A percentile compares a stretch with the other conserved stretches of the same genome.
phyloP scores from a whole-genome alignment of 2,888 invertebrate species.

The Galerucella nymphaeae region DNA sequence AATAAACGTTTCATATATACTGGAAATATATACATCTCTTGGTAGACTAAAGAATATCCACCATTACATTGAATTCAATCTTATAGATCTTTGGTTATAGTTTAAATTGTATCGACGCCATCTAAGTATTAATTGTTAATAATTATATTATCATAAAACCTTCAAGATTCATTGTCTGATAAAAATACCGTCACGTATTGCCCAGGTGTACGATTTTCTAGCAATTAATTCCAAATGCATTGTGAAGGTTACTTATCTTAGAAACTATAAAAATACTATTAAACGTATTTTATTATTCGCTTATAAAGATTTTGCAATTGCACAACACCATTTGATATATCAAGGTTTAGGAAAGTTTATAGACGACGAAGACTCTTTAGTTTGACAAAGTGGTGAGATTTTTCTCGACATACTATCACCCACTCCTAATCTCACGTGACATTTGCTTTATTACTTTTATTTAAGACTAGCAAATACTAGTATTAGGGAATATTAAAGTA shows the following conservation, averaged over 20 bases:
- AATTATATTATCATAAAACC: background rate
- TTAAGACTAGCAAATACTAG: no score
- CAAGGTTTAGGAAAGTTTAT: background rate
- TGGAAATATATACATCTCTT: no score
- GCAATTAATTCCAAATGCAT: constrained; percentile 1
- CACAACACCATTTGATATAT: background rate
- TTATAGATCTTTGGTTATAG: no score
- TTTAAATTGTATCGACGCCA: no score
- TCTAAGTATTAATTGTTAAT: background rate
- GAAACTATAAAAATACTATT: background rate
- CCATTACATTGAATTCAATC: no score
- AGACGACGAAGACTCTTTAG: background rate
- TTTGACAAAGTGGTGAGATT: no score
- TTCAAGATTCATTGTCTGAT: background rate
- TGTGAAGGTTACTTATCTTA: constrained; percentile 2
- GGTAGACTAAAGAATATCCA: no score
- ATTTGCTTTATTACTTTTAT: no score
- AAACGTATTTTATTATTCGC: background rate
- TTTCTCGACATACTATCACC: no score
- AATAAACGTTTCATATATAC: no score
- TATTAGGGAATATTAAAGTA: no score
- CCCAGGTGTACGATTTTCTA: background rate
- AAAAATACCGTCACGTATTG: background rate
- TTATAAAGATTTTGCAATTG: background rate
- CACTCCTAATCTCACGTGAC: no score